Base-by-base conservation (phyloP, 2,888 invertebrate species). In the Drosophila picticornis region DNA sequence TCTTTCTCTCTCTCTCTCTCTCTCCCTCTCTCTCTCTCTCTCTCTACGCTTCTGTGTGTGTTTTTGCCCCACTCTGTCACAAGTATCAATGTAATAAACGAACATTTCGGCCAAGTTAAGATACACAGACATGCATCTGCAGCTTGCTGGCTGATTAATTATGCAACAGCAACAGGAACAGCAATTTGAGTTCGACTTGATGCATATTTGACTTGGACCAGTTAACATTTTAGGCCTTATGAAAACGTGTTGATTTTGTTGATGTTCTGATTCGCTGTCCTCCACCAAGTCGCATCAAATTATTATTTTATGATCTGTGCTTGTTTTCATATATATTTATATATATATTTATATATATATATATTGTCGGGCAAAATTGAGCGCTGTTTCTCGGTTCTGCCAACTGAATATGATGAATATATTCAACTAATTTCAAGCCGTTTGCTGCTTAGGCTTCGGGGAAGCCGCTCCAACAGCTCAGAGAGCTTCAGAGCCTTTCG, bases 81-180 rank as follows among this genome's bases (percentile, higher is more conserved):
- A 53, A 66, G 53, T 40, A 38, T 34, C 56, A 51, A 68, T 40
- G 51, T 69, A 50, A 69, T 68, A 55, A 68, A 68, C 56, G 53
- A 19, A 56, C 22, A 31, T 29, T 27, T 22, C 19, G 32, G 40
- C 40, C 32, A 68, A 68, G 27, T 32, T 48, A 36, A 36, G 25
- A 34, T 22, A 13, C 16, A 16, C 1, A n/a, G n/a, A 13, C n/a
- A n/a, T n/a, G 7, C 13, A n/a, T 29, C 13, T 4, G 6, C 9
- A 32, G 48, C 48, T 27, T 67, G 53, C 48, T 19, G 9, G 38
- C 5, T 31, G 51, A 56, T 68, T 51, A 56, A 68, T 56, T 68
- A 68, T 68, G 55, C 29, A 66, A 16, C 19, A 27, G 19, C 29
- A 34, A 36, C 7, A 27, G 19, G 22, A 34, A 36, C 7, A 29